Evolutionary conservation across 2,797 vertebrate genomes (phyloP).

Genomic region (Anisognathus igniventris): DNA sequence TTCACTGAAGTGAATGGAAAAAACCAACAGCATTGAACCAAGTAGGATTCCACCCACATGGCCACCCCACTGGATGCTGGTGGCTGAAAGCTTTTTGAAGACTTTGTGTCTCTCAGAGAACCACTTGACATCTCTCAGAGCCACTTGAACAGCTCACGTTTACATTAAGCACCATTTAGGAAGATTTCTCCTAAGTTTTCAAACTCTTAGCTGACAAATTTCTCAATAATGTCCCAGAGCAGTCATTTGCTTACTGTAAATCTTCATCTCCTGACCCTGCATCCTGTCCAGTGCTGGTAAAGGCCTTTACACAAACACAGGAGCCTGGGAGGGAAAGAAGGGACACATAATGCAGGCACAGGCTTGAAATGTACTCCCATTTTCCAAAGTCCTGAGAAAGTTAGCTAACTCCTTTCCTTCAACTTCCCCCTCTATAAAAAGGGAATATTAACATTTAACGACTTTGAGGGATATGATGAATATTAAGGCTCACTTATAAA

Average conservation of each 20-base stretch:
- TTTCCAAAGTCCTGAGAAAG: neutral
- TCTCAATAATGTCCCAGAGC: neutral
- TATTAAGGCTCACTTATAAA: neutral
- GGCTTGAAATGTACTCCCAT: neutral
- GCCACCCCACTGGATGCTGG: neutral
- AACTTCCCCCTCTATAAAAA: neutral
- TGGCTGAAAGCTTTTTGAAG: neutral
- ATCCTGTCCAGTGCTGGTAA: neutral
- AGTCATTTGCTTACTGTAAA: neutral
- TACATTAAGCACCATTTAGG: neutral
- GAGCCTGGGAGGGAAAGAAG: neutral
- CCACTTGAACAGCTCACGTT: neutral
- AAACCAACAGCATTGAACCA: rapidly evolving
- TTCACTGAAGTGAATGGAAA: neutral
- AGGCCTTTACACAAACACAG: neutral
- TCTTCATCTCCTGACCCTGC: neutral
- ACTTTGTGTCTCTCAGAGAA: neutral
- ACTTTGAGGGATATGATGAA: neutral
- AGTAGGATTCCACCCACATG: neutral
- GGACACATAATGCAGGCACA: neutral
- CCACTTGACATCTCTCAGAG: neutral
- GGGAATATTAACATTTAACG: neutral
- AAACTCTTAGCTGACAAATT: neutral
- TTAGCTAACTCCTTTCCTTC: neutral
- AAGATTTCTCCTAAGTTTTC: no score